Percentiles rank a stretch among this genome's conserved stretches.
These are phyloP conservation scores for Sphaeramia orbicularis DNA, from an alignment of 2,797 vertebrate species.

Conservation along the genomic window DNA sequence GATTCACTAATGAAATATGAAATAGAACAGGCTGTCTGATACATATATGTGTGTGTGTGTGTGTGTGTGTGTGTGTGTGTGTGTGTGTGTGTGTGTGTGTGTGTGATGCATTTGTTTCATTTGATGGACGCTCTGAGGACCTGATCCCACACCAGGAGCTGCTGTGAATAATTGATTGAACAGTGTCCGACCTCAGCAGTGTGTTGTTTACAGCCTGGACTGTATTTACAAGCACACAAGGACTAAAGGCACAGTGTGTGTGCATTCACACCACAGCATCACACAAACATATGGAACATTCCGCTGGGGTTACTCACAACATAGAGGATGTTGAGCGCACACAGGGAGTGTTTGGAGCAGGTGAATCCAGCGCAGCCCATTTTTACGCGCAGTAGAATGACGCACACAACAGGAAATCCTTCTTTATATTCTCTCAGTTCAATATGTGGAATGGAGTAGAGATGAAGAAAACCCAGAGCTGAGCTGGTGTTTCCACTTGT, in stretches of 20 bases:
- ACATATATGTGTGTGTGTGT: no score
- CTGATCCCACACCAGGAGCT: constrained; percentile 38
- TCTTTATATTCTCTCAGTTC: background rate
- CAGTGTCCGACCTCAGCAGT: constrained; percentile 6
- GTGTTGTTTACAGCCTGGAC: constrained; percentile 22
- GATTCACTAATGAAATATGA: background rate
- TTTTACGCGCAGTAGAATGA: constrained; percentile 6
- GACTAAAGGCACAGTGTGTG: accelerated
- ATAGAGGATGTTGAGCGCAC: constrained; percentile 72
- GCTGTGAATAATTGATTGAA: constrained; percentile 70
- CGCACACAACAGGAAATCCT: background rate
- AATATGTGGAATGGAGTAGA: background rate
- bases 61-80: no score
- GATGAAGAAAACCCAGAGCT: background rate
- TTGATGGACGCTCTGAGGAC: constrained; percentile 3
- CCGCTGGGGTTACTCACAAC: constrained; percentile 57
- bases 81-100: no score
- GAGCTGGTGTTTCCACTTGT: constrained; percentile 11
- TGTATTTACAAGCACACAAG: background rate
- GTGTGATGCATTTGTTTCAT: background rate
- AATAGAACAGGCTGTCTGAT: no score
- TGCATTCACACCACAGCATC: no score
- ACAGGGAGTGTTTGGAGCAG: constrained; percentile 68
- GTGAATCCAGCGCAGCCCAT: constrained; percentile 62
- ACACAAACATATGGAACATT: constrained; percentile 44